Conservation (phyloP, 2,888 invertebrate genomes). For the Dexiosoma caninum region DNA sequence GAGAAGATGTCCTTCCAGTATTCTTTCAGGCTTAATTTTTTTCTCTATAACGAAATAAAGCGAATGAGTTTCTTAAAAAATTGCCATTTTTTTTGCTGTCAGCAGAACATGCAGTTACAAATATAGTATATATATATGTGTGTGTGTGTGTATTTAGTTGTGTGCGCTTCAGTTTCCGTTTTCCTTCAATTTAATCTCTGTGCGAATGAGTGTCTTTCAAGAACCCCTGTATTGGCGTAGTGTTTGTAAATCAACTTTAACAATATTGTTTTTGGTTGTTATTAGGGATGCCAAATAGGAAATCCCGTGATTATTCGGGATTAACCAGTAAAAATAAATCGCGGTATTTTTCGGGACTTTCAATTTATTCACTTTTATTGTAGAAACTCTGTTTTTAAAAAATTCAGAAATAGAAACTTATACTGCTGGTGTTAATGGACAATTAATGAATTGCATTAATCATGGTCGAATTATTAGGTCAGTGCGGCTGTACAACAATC, state of each 20-base stretch:
- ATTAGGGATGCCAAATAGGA: too few relatives aligned
- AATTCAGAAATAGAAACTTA: too few relatives aligned
- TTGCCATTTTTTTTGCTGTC: not conserved
- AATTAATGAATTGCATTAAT: too few relatives aligned
- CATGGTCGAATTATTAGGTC: too few relatives aligned
- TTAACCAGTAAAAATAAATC: too few relatives aligned
- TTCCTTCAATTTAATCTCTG: not conserved
- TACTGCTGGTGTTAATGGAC: too few relatives aligned
- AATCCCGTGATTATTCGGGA: too few relatives aligned
- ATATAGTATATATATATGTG: not conserved
- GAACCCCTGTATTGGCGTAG: not conserved
- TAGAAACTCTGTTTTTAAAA: too few relatives aligned
- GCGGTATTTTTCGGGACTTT: too few relatives aligned
- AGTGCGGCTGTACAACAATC: too few relatives aligned
- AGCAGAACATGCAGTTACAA: not conserved
- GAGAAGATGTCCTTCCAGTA: slow-evolving; percentile 27
- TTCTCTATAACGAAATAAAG: not conserved
- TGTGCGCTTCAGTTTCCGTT: slow-evolving; percentile 12
- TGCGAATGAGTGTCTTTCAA: not conserved
- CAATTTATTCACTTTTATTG: too few relatives aligned
- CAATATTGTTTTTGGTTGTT: slow-evolving; percentile 33
- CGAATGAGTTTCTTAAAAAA: not conserved
- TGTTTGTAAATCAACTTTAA: slow-evolving; percentile 39
- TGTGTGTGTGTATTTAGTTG: not conserved
- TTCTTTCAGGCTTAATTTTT: slow-evolving; percentile 13